Conservation (phyloP, 2,797 vertebrate genomes). For the Pseudomugil tenellus region DNA sequence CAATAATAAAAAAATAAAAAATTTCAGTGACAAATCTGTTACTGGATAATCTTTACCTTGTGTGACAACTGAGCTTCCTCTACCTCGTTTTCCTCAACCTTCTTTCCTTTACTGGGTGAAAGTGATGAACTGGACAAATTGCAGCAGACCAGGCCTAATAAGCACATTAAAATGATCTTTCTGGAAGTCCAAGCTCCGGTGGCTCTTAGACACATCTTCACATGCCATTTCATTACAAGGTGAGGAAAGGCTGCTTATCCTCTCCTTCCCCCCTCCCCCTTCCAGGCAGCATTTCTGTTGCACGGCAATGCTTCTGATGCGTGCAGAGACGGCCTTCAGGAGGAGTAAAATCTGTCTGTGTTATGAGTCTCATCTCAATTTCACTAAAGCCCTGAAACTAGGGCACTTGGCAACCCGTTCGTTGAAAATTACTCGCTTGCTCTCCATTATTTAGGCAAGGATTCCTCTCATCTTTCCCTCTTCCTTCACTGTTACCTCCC, state of each 20-base stretch:
- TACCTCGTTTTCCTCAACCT: not conserved
- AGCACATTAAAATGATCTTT: constrained; percentile 41
- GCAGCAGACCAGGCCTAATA: constrained; percentile 33
- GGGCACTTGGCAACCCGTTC: constrained; percentile 39
- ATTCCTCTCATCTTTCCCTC: constrained; percentile 44
- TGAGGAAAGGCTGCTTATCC: constrained; percentile 15
- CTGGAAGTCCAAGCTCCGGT: constrained; percentile 25
- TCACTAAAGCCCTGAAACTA: constrained; percentile 56
- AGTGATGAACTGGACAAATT: constrained; percentile 38
- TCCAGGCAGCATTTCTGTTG: constrained; percentile 6
- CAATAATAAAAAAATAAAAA: not conserved
- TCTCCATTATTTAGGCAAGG: constrained; percentile 58
- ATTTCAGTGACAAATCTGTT: not conserved
- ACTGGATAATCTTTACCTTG: not conserved
- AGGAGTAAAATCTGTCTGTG: constrained; percentile 16
- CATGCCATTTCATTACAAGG: constrained; percentile 34
- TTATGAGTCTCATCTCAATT: constrained; percentile 37
- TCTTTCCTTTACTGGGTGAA: constrained; percentile 42
- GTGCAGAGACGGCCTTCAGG: constrained; percentile 8
- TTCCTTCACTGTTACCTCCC: constrained; percentile 8
- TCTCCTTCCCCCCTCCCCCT: not conserved
- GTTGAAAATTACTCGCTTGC: constrained; percentile 38
- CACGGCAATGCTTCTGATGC: not conserved
- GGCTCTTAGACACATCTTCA: constrained; percentile 22
- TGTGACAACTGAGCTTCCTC: not conserved